Percentiles rank a stretch among this genome's conserved stretches.
phyloP scores from a whole-genome alignment of 2,113 vertebrate genomes.

The Pseudolaguvia tuberculata region DNA sequence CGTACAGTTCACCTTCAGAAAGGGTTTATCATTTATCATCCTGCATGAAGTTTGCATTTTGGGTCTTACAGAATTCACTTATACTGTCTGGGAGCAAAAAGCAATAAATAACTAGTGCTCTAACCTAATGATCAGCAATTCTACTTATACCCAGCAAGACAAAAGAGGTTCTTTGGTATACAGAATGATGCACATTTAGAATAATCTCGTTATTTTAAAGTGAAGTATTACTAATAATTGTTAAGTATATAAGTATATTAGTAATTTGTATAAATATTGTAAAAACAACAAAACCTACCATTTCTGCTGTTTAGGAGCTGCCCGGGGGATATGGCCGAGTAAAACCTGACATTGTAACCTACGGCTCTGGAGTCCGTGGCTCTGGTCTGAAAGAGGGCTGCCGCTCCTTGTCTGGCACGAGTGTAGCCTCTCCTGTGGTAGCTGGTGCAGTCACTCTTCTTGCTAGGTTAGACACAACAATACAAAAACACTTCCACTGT shows the following conservation, averaged over 20 bases:
- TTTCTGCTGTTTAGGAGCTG: conserved; percentile 76
- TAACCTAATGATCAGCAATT: neutral
- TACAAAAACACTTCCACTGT: neutral
- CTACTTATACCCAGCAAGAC: neutral
- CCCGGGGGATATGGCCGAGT: conserved; percentile 92
- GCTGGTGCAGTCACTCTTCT: conserved; percentile 92
- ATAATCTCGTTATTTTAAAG: too few relatives aligned
- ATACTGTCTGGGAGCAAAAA: neutral
- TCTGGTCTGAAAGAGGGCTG: conserved; percentile 97
- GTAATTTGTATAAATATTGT: neutral
- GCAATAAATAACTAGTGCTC: neutral
- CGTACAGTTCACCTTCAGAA: conserved; percentile 14
- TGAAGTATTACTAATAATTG: too few relatives aligned
- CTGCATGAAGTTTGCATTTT: conserved; percentile 10
- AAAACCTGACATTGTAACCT: conserved; percentile 96
- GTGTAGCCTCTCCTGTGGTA: conserved; percentile 96
- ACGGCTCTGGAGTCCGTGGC: conserved; percentile 91
- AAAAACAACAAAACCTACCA: neutral
- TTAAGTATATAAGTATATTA: too few relatives aligned
- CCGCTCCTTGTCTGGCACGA: conserved; percentile 93
- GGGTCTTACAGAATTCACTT: conserved; percentile 2
- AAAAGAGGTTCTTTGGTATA: neutral
- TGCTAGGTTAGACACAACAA: conserved; percentile 74
- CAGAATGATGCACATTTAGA: neutral
- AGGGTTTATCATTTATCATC: neutral